Evolutionary conservation across 2,888 invertebrate species (phyloP).

Genomic region (Lymantria monacha): DNA sequence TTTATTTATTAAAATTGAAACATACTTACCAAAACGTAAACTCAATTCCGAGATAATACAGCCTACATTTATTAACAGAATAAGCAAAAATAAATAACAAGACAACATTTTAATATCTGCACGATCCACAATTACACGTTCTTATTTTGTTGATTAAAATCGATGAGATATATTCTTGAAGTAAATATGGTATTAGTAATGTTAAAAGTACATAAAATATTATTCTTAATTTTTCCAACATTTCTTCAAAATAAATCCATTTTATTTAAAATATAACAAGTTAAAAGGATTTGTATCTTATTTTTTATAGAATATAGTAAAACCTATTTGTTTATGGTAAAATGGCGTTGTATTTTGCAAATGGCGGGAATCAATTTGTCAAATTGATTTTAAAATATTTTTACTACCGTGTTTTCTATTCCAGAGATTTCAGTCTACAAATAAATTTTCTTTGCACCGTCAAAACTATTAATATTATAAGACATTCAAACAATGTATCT

Average conservation of each 20-base stretch:
- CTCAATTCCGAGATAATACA: conserved; percentile 63
- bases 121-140: conserved; percentile 50
- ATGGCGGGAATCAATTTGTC: conserved; percentile 1
- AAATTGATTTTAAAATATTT: neutral
- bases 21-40: conserved; percentile 58
- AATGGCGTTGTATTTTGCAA: neutral
- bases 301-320: neutral
- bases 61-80: conserved; percentile 52
- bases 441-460: neutral
- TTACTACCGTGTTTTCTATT: neutral
- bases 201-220: conserved; percentile 66
- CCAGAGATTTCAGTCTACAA: neutral
- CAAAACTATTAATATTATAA: neutral
- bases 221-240: conserved; percentile 68
- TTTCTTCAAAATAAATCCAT: conserved; percentile 13
- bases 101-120: conserved; percentile 38
- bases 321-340: neutral
- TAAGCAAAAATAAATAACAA: conserved; percentile 42
- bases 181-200: conserved; percentile 64
- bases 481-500: neutral
- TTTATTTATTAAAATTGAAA: too few relatives aligned
- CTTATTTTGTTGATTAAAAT: conserved; percentile 63
- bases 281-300: neutral
- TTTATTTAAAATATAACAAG: too few relatives aligned
- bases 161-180: conserved; percentile 71